Evolutionary conservation across 2,113 vertebrate species (phyloP).

Genomic region (Cynocephalus volans): DNA sequence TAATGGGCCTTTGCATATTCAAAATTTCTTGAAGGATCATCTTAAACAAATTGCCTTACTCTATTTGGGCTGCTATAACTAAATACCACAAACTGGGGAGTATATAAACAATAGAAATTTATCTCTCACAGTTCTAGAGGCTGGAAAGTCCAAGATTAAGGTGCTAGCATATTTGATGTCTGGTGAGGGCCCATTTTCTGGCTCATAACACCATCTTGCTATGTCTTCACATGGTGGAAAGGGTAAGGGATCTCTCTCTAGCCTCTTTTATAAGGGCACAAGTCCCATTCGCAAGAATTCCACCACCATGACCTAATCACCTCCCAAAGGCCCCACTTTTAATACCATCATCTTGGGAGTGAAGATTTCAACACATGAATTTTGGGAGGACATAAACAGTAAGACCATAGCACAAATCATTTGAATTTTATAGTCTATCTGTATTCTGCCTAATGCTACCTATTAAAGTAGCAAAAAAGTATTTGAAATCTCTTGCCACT

Average conservation of each 20-base stretch:
- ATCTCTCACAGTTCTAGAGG: not conserved
- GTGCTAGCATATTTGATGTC: not conserved
- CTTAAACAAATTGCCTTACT: not conserved
- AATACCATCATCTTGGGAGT: not conserved
- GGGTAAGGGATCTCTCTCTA: not conserved
- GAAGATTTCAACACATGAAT: not conserved
- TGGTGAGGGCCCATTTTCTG: not conserved
- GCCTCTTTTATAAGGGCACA: not conserved
- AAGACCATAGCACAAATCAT: not conserved
- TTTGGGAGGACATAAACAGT: not conserved
- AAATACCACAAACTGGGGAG: not conserved
- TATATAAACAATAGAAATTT: not conserved
- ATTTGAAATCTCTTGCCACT: not conserved
- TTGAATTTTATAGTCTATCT: not conserved
- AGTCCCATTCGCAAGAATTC: not conserved
- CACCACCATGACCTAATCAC: not conserved
- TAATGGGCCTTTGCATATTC: not conserved
- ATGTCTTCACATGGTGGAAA: not conserved
- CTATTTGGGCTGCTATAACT: not conserved
- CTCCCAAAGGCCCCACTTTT: not conserved
- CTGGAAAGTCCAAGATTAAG: not conserved
- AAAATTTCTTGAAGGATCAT: not conserved
- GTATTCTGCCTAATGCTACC: no score
- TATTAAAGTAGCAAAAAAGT: not conserved
- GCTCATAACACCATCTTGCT: not conserved